Evolutionary conservation across 2,888 invertebrate genomes (phyloP), one percentile per base, ranked within the genome.

Genomic region (Bimastos eiseni): DNA sequence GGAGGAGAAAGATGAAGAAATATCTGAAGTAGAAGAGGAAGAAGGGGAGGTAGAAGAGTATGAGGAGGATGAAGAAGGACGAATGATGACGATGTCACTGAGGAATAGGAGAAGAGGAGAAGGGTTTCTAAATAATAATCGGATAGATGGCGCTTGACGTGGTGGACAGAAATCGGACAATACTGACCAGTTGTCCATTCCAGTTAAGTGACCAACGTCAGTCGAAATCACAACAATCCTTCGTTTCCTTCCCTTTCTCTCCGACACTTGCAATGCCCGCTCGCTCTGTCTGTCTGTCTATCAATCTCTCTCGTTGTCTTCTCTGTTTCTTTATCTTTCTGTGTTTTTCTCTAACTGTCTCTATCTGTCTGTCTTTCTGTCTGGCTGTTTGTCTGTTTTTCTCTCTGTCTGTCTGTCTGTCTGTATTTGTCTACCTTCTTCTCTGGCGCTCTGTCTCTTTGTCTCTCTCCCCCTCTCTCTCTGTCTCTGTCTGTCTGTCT

Each of bases 41-140:
- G n/a, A n/a, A n/a, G n/a, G n/a, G n/a, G n/a, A n/a, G n/a, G n/a
- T n/a, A n/a, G n/a, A n/a, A n/a, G n/a, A n/a, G n/a, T n/a, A n/a
- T n/a, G n/a, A n/a, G n/a, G n/a, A n/a, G n/a, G n/a, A n/a, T n/a
- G n/a, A n/a, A n/a, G n/a, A n/a, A n/a, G n/a, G n/a, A n/a, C n/a
- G n/a, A n/a, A n/a, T n/a, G n/a, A n/a, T n/a, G n/a, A n/a, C n/a
- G n/a, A n/a, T n/a, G n/a, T n/a, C n/a, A n/a, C n/a, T n/a, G n/a
- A n/a, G n/a, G 41, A 15, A n/a, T n/a, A 41, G 41, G 41, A 41
- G 41, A 41, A 41, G 41, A 15, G 15, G 41, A 24, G 24, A 24
- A 49, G 49, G 70, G 70, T 70, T 70, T 70, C 70, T 70, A 70
- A 70, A 70, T n/a, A 70, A 70, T 70, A 70, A 70, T 30, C 70